These are phyloP conservation scores for Solenodon paradoxus DNA, from an alignment of 2,113 vertebrate genomes.

Conservation along the genomic window DNA sequence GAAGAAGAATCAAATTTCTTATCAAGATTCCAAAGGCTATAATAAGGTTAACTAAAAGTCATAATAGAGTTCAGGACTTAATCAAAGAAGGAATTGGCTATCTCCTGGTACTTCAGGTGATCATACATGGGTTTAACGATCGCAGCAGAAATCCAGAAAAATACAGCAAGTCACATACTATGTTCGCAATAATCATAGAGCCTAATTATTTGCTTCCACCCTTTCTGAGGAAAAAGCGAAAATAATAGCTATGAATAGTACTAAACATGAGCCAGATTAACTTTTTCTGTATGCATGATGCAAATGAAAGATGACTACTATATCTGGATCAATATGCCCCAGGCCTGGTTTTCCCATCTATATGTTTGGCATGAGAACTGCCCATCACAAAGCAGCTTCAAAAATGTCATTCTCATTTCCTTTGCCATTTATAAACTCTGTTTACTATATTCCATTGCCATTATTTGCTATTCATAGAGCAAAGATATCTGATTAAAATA, in stretches of 20 bases:
- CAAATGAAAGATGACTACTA: neutral
- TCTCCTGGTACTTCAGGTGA: neutral
- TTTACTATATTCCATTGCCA: neutral
- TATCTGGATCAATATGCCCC: neutral
- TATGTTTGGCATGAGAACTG: neutral
- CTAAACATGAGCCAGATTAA: neutral
- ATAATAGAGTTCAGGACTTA: neutral
- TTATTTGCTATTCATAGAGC: slow-evolving; percentile 11
- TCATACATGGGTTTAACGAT: neutral
- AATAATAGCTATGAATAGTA: neutral
- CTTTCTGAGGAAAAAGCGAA: slow-evolving; percentile 27
- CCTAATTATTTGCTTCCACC: neutral
- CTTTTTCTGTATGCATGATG: neutral
- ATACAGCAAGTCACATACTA: neutral
- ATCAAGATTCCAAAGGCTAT: neutral
- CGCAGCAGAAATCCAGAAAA: slow-evolving; percentile 40
- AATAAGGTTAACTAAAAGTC: neutral
- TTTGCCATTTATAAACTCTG: neutral
- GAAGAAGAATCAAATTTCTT: slow-evolving; percentile 20
- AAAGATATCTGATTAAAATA: neutral
- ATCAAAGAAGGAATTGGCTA: neutral
- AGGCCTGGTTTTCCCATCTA: neutral
- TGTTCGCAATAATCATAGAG: neutral
- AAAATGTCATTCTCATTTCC: neutral
- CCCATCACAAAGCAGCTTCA: slow-evolving; percentile 9